Base-by-base conservation (phyloP, 2,113 vertebrate species). In the Craseonycteris thonglongyai region DNA sequence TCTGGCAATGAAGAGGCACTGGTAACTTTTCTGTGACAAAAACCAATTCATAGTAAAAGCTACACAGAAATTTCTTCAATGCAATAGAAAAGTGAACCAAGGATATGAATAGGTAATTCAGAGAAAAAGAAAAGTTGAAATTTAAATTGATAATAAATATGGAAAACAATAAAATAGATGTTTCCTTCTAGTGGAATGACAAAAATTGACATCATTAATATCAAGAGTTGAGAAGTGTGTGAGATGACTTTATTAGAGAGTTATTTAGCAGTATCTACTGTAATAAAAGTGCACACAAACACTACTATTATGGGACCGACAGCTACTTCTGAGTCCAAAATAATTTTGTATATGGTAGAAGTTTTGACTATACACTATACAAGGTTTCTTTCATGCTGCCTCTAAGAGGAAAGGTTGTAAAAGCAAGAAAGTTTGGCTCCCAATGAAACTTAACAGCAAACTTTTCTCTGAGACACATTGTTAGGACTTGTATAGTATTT, bases 251-350 rank as follows among this genome's bases (percentile, higher is more conserved):
- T 87, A 80, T 18, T 42, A 12, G 28, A 88, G n/a, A 84, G 45
- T 69, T 28, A 54, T 74, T 84, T 68, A 91, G 49, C 8, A 83
- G 22, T 79, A 75, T 80, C 40, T 79, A 83, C 51, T 83, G 63
- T 68, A 88, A 93, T 91, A 89, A 95, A 86, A 92, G 66, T 35
- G 19, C 47, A 74, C 13, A 63, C 9, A 80, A 69, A 89, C 71
- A 49, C 63, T 63, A 82, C 40, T 51, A 80, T 13, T 80, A 74
- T 33, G 66, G 58, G 18, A 63, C 42, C 65, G 91, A 80, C 80
- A 45, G 42, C 26, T 59, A 79, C 22, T 88, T 74, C 18, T 80
- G 49, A 81, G 14, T 75, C 35, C 45, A 90, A 69, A 86, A 19
- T 72, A 93, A 79, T 47, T 74, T n/a, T 82, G 19, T 87, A 28